A percentile compares a stretch with the other conserved stretches of the same genome.
phyloP scores from a whole-genome alignment of 2,888 invertebrate genomes.

The Notodonta dromedarius region DNA sequence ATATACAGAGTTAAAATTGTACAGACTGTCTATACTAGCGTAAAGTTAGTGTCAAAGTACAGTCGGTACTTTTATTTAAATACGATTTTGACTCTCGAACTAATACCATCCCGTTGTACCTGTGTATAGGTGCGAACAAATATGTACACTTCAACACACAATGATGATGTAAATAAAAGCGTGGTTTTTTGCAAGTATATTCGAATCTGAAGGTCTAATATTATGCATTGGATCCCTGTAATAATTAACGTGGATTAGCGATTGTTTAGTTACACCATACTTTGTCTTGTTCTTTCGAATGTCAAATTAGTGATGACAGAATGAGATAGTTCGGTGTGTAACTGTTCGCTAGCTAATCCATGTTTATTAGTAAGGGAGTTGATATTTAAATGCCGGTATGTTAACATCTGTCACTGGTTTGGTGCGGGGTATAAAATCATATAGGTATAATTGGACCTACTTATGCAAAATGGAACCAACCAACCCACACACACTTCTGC shows the following conservation, averaged over 20 bases:
- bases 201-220: not conserved
- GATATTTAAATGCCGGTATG: too few relatives aligned
- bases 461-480: too few relatives aligned
- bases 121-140: constrained; percentile 17
- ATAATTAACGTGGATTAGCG: too few relatives aligned
- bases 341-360: too few relatives aligned
- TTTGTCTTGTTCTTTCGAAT: too few relatives aligned
- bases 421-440: constrained; percentile 43
- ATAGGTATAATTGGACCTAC: not conserved
- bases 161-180: not conserved
- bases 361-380: too few relatives aligned
- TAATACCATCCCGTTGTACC: constrained; percentile 15
- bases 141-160: constrained; percentile 7
- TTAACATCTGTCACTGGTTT: constrained; percentile 64
- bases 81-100: constrained; percentile 22
- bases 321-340: too few relatives aligned
- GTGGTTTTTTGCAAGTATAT: not conserved
- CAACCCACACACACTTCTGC: too few relatives aligned
- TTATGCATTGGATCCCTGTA: not conserved
- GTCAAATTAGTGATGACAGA: too few relatives aligned
- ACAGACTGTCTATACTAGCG: constrained; percentile 36
- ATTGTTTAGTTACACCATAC: too few relatives aligned
- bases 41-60: constrained; percentile 32
- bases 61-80: constrained; percentile 21
- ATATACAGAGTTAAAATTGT: constrained; percentile 15